phyloP scores from a whole-genome alignment of 1,140 invertebrate genomes.

The Periplaneta americana region DNA sequence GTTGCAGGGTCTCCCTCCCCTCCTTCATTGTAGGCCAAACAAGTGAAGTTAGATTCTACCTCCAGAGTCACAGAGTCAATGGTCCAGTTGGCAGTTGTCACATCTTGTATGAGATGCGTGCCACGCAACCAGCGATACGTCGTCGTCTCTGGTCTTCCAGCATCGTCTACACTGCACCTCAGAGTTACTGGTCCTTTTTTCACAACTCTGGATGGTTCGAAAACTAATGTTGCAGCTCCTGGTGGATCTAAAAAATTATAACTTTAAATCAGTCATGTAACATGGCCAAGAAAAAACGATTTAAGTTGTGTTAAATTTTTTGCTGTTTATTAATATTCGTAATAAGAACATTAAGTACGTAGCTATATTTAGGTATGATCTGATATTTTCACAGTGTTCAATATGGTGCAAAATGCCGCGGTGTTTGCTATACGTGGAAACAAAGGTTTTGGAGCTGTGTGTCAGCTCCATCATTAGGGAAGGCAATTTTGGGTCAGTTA shows the following conservation, averaged over 20 bases:
- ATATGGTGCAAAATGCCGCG: too few relatives aligned
- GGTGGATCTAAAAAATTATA: slow-evolving; percentile 54
- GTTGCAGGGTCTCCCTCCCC: slow-evolving; percentile 68
- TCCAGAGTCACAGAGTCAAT: slow-evolving; percentile 75
- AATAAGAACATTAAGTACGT: too few relatives aligned
- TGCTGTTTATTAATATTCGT: too few relatives aligned
- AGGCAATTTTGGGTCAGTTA: too few relatives aligned
- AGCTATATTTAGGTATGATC: too few relatives aligned
- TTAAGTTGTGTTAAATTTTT: too few relatives aligned
- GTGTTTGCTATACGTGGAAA: too few relatives aligned
- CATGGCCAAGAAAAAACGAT: too few relatives aligned
- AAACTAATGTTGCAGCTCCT: slow-evolving; percentile 61
- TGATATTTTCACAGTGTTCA: too few relatives aligned
- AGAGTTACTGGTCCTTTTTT: slow-evolving; percentile 74
- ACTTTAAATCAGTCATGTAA: too few relatives aligned
- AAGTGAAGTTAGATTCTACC: slow-evolving; percentile 81
- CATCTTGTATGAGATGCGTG: slow-evolving; percentile 60
- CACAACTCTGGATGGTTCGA: slow-evolving; percentile 65
- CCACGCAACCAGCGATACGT: slow-evolving; percentile 75
- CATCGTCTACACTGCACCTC: slow-evolving; percentile 73
- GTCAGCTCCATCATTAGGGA: too few relatives aligned
- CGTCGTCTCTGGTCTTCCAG: slow-evolving; percentile 67
- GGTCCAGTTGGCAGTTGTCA: slow-evolving; percentile 65
- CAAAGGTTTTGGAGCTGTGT: too few relatives aligned
- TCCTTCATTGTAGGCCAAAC: slow-evolving; percentile 74